Evolutionary conservation across 92 coral and sea anemone genomes (phyloP), one percentile per base, ranked within the genome.

Genomic region (Paramuricea clavata): DNA sequence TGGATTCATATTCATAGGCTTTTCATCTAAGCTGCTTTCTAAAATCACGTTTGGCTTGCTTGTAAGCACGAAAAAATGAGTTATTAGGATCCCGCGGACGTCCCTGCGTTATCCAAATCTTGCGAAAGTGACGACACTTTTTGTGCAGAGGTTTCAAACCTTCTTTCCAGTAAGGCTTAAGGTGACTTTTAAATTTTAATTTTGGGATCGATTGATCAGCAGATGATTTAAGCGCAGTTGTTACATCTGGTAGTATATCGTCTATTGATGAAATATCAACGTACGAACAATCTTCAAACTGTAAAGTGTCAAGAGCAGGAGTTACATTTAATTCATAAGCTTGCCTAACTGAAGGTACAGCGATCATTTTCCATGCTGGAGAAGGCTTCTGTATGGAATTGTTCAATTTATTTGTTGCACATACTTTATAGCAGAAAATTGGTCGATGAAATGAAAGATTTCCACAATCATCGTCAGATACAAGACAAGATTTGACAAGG

Each of bases 151-250:
- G 41, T 33, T 34, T 34, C 5, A 69, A 17, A 6, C 76, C 76
- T 25, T 69, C 17, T 69, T 69, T 67, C 74, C 74, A 67, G 32
- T 21, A 67, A 32, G 74, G 74, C 36, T 67, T 21, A 6, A 67
- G 74, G 47, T 69, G 12, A 7, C 15, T 27, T 69, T 69, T 30
- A 19, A 69, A 28, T n/a, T 69, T 28, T 15, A 28, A 3, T 69
- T 69, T 69, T 8, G 16, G 76, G 47, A 69, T 69, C 1, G 76
- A 69, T 28, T 12, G 12, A 0, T 28, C 39, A 6, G 76, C 76
- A 28, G 44, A 30, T 28, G 22, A 33, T 33, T 69, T 30, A 28
- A 28, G 76, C 10, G 15, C 47, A 33, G 9, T 6, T 69, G 36
- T 69, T 34, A 33, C 21, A 6, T 27, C 76, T 30, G 23, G 2